These are phyloP conservation scores for Oscheius sp. DNA, from an alignment of 2,888 invertebrate species.

Conservation along the genomic window DNA sequence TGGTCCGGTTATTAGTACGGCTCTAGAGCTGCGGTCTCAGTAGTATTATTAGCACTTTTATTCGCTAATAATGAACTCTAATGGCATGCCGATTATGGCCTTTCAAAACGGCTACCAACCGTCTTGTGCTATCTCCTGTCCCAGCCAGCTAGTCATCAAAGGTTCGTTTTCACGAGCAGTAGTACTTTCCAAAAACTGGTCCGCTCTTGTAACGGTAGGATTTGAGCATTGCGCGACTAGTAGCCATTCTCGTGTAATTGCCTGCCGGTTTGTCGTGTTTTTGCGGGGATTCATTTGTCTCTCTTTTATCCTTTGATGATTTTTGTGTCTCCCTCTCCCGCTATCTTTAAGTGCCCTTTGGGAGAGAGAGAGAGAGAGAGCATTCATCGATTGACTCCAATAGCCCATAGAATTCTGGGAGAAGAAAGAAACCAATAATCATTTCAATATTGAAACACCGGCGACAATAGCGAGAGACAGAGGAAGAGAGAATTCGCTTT, in stretches of 20 bases:
- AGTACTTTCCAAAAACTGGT: constrained; percentile 2
- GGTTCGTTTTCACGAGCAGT: not conserved
- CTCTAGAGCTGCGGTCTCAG: not conserved
- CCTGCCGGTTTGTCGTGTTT: constrained; percentile 22
- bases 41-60: constrained; percentile 2
- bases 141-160: not conserved
- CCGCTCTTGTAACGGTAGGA: not conserved
- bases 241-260: constrained; percentile 30
- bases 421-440: constrained; percentile 1
- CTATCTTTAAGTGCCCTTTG: no score
- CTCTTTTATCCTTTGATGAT: not conserved
- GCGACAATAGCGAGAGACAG: no score
- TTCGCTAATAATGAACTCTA: constrained; percentile 7
- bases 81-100: constrained; percentile 28
- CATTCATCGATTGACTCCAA: not conserved
- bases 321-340: not conserved
- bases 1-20: constrained; percentile 26
- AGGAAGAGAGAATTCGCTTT: not conserved
- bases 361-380: not conserved
- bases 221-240: constrained; percentile 15
- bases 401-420: not conserved
- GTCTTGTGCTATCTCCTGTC: constrained; percentile 23
- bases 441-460: constrained; percentile 20
- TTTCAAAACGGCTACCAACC: constrained; percentile 21
- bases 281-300: not conserved